phyloP scores from a whole-genome alignment of 2,888 invertebrate species.

The Luffia ferchaultella region DNA sequence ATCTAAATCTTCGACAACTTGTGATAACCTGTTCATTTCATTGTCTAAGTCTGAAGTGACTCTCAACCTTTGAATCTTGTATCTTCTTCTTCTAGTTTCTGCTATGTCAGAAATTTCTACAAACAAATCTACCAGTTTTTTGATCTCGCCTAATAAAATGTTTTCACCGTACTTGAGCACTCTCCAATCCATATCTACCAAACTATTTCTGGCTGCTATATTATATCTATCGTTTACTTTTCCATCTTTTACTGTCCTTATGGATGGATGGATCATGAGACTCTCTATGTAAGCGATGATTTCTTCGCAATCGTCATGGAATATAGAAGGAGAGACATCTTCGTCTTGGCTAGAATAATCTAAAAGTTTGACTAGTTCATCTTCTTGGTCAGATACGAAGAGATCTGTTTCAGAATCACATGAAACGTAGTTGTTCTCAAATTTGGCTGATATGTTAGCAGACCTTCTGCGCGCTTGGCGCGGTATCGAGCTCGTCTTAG shows the following conservation, averaged over 20 bases:
- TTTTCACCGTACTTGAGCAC: constrained; percentile 57
- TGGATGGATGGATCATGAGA: constrained; percentile 28
- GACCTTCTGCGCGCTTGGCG: constrained; percentile 34
- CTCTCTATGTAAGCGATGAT: constrained; percentile 46
- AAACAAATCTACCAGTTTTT: constrained; percentile 42
- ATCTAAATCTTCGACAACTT: constrained; percentile 49
- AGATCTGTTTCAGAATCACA: constrained; percentile 77
- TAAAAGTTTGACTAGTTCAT: constrained; percentile 76
- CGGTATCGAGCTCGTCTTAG: constrained; percentile 33
- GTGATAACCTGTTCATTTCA: constrained; percentile 53
- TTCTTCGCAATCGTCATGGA: constrained; percentile 54
- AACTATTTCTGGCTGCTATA: constrained; percentile 41
- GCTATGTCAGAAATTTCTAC: constrained; percentile 31
- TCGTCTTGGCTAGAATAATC: constrained; percentile 74
- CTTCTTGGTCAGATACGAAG: constrained; percentile 82
- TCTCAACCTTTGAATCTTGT: constrained; percentile 29
- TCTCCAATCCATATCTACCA: constrained; percentile 56
- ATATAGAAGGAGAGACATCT: constrained; percentile 55
- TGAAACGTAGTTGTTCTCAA: constrained; percentile 34
- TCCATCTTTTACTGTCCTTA: constrained; percentile 26
- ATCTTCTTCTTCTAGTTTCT: constrained; percentile 34
- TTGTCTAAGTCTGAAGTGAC: constrained; percentile 44
- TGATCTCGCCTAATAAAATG: constrained; percentile 50
- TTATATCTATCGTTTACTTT: constrained; percentile 46
- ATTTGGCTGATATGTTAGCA: constrained; percentile 23